Percentiles rank a stretch among this genome's conserved stretches.
Evolutionary conservation across 1,140 invertebrate genomes (phyloP).

Genomic region (Xylocopa sonorina): DNA sequence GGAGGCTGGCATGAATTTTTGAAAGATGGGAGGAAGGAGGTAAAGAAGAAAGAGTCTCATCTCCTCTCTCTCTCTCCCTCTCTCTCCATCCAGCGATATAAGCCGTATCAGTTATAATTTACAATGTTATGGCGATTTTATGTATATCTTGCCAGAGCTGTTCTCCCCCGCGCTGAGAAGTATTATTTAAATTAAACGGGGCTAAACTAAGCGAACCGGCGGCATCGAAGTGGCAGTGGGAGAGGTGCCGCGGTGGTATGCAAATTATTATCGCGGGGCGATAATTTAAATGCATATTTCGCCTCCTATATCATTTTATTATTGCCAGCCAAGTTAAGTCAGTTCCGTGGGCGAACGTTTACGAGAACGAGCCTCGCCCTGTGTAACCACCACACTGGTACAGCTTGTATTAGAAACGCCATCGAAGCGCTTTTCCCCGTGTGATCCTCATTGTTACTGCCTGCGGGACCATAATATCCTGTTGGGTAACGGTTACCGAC

Average conservation of each 20-base stretch:
- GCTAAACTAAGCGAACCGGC: conserved; percentile 82
- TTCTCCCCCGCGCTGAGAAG: conserved; percentile 73
- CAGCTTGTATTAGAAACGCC: conserved; percentile 77
- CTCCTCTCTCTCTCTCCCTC: conserved; percentile 28
- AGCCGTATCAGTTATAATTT: conserved; percentile 83
- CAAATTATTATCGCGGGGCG: conserved; percentile 83
- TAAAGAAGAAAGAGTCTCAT: conserved; percentile 10
- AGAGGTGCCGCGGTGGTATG: conserved; percentile 77
- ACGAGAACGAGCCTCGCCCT: conserved; percentile 61
- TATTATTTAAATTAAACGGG: conserved; percentile 83
- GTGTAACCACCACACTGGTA: conserved; percentile 43
- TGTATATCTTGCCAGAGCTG: conserved; percentile 80
- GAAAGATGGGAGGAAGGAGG: conserved; percentile 1
- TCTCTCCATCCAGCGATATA: conserved; percentile 71
- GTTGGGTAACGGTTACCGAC: conserved; percentile 72
- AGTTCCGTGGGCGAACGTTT: conserved; percentile 75
- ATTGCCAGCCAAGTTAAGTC: conserved; percentile 81
- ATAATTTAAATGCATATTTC: conserved; percentile 83
- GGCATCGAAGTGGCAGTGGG: conserved; percentile 76
- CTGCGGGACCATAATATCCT: conserved; percentile 77
- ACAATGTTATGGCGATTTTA: conserved; percentile 83
- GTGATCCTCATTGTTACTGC: conserved; percentile 79
- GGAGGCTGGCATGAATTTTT: conserved; percentile 19
- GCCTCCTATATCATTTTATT: conserved; percentile 83
- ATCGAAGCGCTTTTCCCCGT: conserved; percentile 78